Base-by-base conservation (phyloP, 2,888 invertebrate genomes). In the Latrodectus elegans region DNA sequence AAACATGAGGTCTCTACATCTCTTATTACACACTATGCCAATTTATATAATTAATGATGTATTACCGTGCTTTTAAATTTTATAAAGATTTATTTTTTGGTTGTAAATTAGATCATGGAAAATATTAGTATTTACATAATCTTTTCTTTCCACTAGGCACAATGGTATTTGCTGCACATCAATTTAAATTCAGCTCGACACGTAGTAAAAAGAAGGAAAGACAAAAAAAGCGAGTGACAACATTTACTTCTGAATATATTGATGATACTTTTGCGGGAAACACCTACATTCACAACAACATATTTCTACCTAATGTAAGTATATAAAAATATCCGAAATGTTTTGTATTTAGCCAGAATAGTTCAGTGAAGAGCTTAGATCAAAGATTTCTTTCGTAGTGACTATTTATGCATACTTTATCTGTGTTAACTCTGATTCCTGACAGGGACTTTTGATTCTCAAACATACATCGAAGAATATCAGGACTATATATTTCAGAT, bases 201-300 rank as follows among this genome's bases (percentile, higher is more conserved):
- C n/a, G 74, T 0, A 65, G 68, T 4, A 80, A 65, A n/a, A 80
- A 72, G 11, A n/a, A 60, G 0, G 81, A 81, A 0, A 22, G 79
- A 4, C 74, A 77, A 17, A 83, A 88, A 26, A 87, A 87, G 17
- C 38, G 87, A 51, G 64, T 60, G 0, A 73, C 87, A 0, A 73
- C 51, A 6, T 88, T 77, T 22, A 67, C 87, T 8, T 78, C 82
- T 6, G 87, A 88, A 53, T 83, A 78, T 68, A n/a, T 88, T 26
- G 87, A 88, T 38, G 87, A 88, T 51, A 79, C 38, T 14, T 88
- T 88, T 15, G 77, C 87, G 0, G 87, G 87, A 17, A 83, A 88
- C 67, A 88, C 87, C 1, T 88, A 88, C 38, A 83, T 88, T 26
- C 87, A 88, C 53, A 88, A 88, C 65, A 88, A 88, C 14, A 88